phyloP scores from a whole-genome alignment of 2,888 invertebrate genomes.

The Rhaphigaster nebulosa region DNA sequence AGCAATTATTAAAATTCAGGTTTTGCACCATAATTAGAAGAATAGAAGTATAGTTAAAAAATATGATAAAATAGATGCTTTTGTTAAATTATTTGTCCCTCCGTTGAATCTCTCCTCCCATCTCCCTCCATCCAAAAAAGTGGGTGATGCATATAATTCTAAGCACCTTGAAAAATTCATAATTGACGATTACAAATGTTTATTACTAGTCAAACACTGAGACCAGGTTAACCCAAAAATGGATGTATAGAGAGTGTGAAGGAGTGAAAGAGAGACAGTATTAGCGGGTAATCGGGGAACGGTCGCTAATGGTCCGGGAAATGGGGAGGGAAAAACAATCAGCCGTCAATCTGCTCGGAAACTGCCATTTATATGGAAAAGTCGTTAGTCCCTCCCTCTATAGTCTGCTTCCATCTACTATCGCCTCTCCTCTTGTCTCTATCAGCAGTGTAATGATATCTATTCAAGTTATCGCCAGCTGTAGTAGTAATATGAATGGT shows the following conservation, averaged over 20 bases:
- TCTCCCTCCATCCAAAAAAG: too few relatives aligned
- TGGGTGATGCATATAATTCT: too few relatives aligned
- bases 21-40: too few relatives aligned
- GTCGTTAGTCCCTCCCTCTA: slow-evolving; percentile 68
- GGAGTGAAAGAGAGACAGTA: slow-evolving; percentile 26
- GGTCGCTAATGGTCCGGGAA: slow-evolving; percentile 61
- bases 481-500: neutral
- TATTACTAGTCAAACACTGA: neutral
- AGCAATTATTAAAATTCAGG: too few relatives aligned
- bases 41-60: too few relatives aligned
- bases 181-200: neutral
- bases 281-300: slow-evolving; percentile 12
- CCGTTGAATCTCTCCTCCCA: too few relatives aligned
- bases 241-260: neutral
- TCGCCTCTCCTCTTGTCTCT: neutral
- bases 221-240: neutral
- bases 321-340: slow-evolving; percentile 62
- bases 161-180: too few relatives aligned
- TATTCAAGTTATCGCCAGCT: neutral
- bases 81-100: too few relatives aligned
- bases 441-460: neutral
- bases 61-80: too few relatives aligned
- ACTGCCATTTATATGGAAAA: slow-evolving; percentile 69
- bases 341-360: slow-evolving; percentile 60
- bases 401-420: neutral